Evolutionary conservation across 2,888 invertebrate genomes (phyloP).

Genomic region (Molorchus minor): DNA sequence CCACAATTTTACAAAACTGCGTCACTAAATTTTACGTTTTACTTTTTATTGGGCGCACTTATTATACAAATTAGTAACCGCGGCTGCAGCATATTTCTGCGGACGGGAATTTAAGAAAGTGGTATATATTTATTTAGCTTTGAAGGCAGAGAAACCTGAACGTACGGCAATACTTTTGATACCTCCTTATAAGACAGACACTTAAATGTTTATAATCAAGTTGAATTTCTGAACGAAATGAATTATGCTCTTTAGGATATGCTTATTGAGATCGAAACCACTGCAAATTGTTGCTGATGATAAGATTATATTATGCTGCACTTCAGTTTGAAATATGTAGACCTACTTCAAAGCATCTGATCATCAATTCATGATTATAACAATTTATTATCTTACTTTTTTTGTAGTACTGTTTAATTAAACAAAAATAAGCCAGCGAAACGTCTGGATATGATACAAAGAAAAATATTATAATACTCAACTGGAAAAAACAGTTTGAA

Average conservation of each 20-base stretch:
- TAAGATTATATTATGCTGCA: too few relatives aligned
- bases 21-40: slow-evolving; percentile 38
- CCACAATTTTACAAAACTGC: slow-evolving; percentile 49
- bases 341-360: too few relatives aligned
- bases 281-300: neutral
- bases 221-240: neutral
- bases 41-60: slow-evolving; percentile 25
- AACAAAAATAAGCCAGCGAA: too few relatives aligned
- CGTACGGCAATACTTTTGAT: neutral
- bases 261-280: neutral
- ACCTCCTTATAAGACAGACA: neutral
- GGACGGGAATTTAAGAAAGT: slow-evolving; percentile 10
- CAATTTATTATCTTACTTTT: too few relatives aligned
- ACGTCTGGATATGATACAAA: too few relatives aligned
- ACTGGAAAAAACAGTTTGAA: too few relatives aligned
- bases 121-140: neutral
- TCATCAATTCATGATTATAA: too few relatives aligned
- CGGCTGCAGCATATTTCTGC: slow-evolving; percentile 8
- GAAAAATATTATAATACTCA: too few relatives aligned
- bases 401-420: too few relatives aligned
- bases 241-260: neutral
- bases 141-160: neutral
- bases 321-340: too few relatives aligned
- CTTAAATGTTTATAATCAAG: neutral
- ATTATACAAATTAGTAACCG: slow-evolving; percentile 17